Conservation (phyloP, 2,797 vertebrate species). For the Synaphobranchus kaupii region DNA sequence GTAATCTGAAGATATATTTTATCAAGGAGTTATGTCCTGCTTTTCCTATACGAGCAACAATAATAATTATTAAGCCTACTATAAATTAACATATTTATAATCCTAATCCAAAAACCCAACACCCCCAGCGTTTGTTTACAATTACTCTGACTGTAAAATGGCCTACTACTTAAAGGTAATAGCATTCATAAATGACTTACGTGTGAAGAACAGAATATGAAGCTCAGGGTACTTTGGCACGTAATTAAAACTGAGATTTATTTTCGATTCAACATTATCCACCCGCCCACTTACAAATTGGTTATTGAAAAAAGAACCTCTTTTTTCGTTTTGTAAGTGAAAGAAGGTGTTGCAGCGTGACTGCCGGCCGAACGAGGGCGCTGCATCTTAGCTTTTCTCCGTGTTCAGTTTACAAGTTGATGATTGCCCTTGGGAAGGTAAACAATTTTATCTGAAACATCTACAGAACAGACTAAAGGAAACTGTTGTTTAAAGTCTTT, state of each 20-base stretch:
- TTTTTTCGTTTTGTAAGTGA: background rate
- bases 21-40: background rate
- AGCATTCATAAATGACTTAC: background rate
- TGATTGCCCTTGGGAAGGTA: background rate
- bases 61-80: background rate
- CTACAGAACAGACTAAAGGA: constrained; percentile 8
- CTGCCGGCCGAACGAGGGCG: constrained; percentile 61
- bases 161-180: background rate
- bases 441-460: background rate
- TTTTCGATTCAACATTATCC: constrained; percentile 2
- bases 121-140: background rate
- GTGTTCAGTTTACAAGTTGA: background rate
- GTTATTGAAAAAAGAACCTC: background rate
- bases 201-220: background rate
- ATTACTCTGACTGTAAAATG: background rate
- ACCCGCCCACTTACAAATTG: background rate
- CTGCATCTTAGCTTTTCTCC: constrained; percentile 58
- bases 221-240: background rate
- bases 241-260: background rate
- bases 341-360: constrained; percentile 36
- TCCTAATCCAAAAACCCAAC: background rate
- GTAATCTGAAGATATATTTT: background rate
- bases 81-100: background rate
- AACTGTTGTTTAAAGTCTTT: constrained; percentile 20
- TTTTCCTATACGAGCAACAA: background rate